Evolutionary conservation across 1,140 invertebrate species (phyloP), one percentile per base, ranked within the genome.

Genomic region (Drosophila lini): DNA sequence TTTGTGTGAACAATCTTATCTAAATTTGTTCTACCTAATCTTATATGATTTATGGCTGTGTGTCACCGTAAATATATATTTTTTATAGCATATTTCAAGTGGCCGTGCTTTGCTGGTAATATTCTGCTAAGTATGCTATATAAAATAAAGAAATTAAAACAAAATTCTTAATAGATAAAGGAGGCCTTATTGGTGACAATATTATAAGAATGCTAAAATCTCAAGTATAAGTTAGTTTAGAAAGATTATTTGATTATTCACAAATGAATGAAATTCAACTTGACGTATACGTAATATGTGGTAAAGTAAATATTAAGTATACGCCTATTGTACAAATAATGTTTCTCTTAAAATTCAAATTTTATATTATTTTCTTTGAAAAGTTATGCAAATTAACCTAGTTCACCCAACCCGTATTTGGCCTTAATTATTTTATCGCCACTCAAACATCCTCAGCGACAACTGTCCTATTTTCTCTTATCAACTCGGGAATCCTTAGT

Each of bases 101-200:
- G 36, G 15, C 9, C 8, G 3, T 16, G 13, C 11, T 36, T 52
- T 36, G 13, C 3, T 9, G 42, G 25, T 11, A 34, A 40, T 19
- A 41, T 40, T 48, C 52, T 28, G 31, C 13, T 41, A 71, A 71
- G 68, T 71, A 71, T 71, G 68, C 68, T 71, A 71, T 31, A 59
- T 1, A 32, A 68, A 67, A 16, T 16, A 9, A 0, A 0, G 15
- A 15, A 9, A 40, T 25, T 19, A 15, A 0, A 13, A n/a, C 7
- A 22, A 32, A 4, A 8, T 32, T 0, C 7, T 34, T 19, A 16
- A 7, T 19, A 8, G 6, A 3, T 0, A 22, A 53, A 36, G 0
- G 1, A 8, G 1, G 3, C 5, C 1, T 19, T 16, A 0, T 9
- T 8, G 3, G 2, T 19, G 7, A 8, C 5, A 38, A 6, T 15